Evolutionary conservation across 2,888 invertebrate species (phyloP).

Genomic region (Cetonia aurata): DNA sequence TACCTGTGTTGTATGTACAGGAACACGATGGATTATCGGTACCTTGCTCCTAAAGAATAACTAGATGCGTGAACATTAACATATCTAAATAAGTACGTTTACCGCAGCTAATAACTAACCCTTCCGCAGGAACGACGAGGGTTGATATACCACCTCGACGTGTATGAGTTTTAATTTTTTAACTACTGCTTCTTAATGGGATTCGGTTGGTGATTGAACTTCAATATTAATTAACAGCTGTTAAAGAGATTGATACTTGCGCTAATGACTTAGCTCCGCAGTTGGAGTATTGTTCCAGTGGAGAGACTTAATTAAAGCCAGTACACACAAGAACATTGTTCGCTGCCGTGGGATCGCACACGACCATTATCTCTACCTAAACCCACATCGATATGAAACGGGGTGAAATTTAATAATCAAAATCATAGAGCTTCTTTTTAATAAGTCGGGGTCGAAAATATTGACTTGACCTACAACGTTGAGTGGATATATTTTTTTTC

Average conservation of each 20-base stretch:
- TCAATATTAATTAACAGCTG: slow-evolving; percentile 45
- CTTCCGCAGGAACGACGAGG: background rate
- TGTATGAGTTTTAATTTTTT: slow-evolving; percentile 33
- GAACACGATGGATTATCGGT: background rate
- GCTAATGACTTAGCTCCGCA: slow-evolving; percentile 38
- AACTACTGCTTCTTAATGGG: slow-evolving; percentile 40
- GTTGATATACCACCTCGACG: background rate
- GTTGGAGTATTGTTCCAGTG: slow-evolving; percentile 26
- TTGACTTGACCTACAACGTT: slow-evolving; percentile 42
- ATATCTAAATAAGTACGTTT: background rate
- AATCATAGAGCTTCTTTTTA: slow-evolving; percentile 38
- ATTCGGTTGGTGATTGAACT: slow-evolving; percentile 43
- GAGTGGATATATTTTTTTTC: slow-evolving; percentile 33
- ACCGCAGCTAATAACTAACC: background rate
- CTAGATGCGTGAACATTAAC: no score
- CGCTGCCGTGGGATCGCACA: slow-evolving; percentile 22
- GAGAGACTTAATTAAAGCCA: slow-evolving; percentile 43
- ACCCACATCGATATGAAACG: slow-evolving; percentile 13
- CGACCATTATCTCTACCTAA: slow-evolving; percentile 39
- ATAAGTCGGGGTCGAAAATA: slow-evolving; percentile 28
- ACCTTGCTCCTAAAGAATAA: background rate
- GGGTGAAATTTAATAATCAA: slow-evolving; percentile 39
- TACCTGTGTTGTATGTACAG: slow-evolving; percentile 5
- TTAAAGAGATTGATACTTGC: slow-evolving; percentile 42
- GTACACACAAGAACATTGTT: slow-evolving; percentile 28